phyloP scores from a whole-genome alignment of 2,113 vertebrate species.

The Carollia perspicillata region DNA sequence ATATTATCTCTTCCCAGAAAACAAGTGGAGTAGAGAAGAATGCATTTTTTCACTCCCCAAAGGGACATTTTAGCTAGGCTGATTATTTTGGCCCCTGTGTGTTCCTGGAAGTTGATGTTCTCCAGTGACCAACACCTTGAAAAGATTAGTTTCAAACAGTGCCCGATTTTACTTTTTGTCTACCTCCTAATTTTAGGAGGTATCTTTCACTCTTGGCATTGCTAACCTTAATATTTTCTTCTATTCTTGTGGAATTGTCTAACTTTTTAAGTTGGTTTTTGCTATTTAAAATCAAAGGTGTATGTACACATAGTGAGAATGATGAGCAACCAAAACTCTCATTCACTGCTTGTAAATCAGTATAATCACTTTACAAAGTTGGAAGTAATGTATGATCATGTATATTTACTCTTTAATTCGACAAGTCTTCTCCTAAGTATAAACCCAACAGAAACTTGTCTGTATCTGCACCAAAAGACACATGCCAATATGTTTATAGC shows the following conservation, averaged over 20 bases:
- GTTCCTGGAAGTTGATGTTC: background rate
- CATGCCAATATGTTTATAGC: background rate
- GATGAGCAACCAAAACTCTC: background rate
- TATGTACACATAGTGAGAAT: background rate
- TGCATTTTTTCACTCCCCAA: background rate
- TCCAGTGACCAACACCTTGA: background rate
- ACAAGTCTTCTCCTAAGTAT: background rate
- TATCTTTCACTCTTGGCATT: background rate
- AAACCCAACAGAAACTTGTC: background rate
- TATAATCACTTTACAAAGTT: background rate
- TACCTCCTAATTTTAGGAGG: background rate
- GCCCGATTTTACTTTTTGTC: background rate
- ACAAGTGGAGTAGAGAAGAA: background rate
- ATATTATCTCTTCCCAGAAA: background rate
- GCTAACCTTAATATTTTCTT: background rate
- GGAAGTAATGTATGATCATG: background rate
- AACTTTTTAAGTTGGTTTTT: background rate
- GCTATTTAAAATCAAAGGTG: background rate
- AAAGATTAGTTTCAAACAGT: background rate
- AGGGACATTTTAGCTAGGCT: background rate
- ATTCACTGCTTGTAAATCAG: background rate
- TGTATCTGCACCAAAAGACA: background rate
- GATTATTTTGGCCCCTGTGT: background rate
- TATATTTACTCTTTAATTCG: background rate
- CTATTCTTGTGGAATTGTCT: background rate